A percentile compares a stretch with the other conserved stretches of the same genome.
phyloP scores from a whole-genome alignment of 2,113 vertebrate genomes.

The Rhinogobius similis region DNA sequence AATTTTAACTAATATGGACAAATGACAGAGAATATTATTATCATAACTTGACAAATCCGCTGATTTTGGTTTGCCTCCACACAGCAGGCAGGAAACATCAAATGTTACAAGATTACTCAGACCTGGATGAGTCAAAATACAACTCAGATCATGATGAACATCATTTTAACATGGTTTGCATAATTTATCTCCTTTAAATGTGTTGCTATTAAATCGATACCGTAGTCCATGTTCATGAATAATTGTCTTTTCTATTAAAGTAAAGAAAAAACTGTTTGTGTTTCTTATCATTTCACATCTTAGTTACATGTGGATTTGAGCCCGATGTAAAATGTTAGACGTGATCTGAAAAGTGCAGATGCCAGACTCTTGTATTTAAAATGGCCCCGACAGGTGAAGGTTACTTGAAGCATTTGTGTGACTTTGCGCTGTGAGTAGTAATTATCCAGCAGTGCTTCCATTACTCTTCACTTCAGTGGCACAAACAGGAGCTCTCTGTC shows the following conservation, averaged over 20 bases:
- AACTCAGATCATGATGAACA: too few relatives aligned
- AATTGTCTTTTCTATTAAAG: not conserved
- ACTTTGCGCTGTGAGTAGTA: constrained; percentile 33
- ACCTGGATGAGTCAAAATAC: too few relatives aligned
- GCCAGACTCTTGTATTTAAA: constrained; percentile 8
- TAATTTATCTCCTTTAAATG: too few relatives aligned
- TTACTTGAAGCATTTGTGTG: constrained; percentile 36
- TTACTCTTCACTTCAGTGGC: constrained; percentile 47
- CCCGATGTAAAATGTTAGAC: constrained; percentile 21
- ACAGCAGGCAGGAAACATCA: too few relatives aligned
- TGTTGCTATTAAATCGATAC: not conserved
- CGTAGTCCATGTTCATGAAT: not conserved
- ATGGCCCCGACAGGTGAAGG: constrained; percentile 46
- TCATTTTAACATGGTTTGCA: too few relatives aligned
- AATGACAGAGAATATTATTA: too few relatives aligned
- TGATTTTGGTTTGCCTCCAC: too few relatives aligned
- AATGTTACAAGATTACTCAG: too few relatives aligned
- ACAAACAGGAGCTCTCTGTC: constrained; percentile 38
- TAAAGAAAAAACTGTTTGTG: constrained; percentile 7
- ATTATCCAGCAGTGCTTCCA: constrained; percentile 42
- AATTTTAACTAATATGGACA: too few relatives aligned
- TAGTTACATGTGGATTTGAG: constrained; percentile 14
- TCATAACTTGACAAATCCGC: too few relatives aligned
- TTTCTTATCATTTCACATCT: constrained; percentile 3
- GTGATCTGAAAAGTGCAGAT: not conserved